Conservation (phyloP, 2,797 vertebrate genomes). For the Vultur gryphus region DNA sequence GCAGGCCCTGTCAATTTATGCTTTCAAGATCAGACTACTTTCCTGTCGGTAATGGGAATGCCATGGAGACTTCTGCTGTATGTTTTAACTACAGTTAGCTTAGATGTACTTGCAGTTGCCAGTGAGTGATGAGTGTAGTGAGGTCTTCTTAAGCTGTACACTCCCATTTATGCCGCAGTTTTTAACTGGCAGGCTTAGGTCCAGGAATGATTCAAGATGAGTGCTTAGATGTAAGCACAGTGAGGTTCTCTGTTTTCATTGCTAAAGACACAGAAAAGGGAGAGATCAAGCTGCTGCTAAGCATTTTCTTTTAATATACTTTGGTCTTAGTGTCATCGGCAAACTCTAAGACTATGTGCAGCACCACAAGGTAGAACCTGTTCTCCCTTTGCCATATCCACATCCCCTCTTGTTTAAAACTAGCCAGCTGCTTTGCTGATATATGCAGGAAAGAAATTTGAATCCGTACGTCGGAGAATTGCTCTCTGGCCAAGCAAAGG, state of each 20-base stretch:
- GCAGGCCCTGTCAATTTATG: background rate
- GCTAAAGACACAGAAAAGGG: background rate
- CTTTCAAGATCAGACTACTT: accelerated
- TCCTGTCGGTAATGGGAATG: background rate
- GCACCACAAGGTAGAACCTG: background rate
- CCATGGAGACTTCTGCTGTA: background rate
- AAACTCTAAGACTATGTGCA: background rate
- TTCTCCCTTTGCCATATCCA: background rate
- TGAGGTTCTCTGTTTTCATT: background rate
- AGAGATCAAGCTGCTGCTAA: background rate
- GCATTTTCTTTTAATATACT: background rate
- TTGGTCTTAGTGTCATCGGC: background rate
- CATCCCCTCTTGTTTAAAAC: background rate
- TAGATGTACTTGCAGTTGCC: background rate
- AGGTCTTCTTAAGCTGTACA: accelerated
- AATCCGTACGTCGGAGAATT: background rate
- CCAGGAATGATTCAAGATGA: background rate
- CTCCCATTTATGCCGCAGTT: background rate
- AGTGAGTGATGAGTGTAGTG: background rate
- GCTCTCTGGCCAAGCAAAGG: background rate
- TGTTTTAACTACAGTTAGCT: background rate
- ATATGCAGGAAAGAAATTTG: background rate
- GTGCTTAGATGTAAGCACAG: background rate
- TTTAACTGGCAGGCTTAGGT: background rate
- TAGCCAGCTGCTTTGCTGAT: background rate